These are phyloP conservation scores for Coecobrya sp. DNA, from an alignment of 2,888 invertebrate genomes.

Conservation along the genomic window DNA sequence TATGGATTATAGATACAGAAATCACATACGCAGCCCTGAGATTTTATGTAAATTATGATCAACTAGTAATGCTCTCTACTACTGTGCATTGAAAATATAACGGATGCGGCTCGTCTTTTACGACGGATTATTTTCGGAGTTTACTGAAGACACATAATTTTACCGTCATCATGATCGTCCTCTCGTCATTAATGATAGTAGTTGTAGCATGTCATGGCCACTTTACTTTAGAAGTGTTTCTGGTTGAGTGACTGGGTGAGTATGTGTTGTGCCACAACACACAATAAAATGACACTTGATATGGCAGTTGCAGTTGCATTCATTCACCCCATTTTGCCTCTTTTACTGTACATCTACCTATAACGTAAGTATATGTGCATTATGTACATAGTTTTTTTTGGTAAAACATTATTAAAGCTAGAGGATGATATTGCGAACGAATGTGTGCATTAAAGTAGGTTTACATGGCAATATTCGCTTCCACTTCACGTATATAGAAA, in stretches of 20 bases:
- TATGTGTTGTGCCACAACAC: slow-evolving; percentile 76
- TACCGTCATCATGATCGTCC: not conserved
- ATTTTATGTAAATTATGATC: no score
- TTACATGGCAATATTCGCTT: not conserved
- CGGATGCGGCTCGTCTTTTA: not conserved
- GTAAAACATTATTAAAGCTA: not conserved
- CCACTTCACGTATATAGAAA: not conserved
- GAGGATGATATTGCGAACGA: not conserved
- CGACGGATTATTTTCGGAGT: slow-evolving; percentile 28
- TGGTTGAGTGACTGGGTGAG: slow-evolving; percentile 77
- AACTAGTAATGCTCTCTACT: no score
- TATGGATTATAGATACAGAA: no score
- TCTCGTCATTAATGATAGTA: not conserved
- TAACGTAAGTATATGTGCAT: not conserved
- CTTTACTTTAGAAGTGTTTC: slow-evolving; percentile 74
- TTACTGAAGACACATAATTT: slow-evolving; percentile 39
- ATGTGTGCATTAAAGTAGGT: not conserved
- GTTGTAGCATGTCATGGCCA: slow-evolving; percentile 65
- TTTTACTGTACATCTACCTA: not conserved
- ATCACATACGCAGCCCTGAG: no score
- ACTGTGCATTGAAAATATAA: not conserved
- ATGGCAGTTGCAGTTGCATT: slow-evolving; percentile 67
- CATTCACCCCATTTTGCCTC: slow-evolving; percentile 57
- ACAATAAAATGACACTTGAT: slow-evolving; percentile 79
- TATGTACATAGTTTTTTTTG: not conserved